phyloP scores from a whole-genome alignment of 2,888 invertebrate genomes.

The Machimus rusticus region DNA sequence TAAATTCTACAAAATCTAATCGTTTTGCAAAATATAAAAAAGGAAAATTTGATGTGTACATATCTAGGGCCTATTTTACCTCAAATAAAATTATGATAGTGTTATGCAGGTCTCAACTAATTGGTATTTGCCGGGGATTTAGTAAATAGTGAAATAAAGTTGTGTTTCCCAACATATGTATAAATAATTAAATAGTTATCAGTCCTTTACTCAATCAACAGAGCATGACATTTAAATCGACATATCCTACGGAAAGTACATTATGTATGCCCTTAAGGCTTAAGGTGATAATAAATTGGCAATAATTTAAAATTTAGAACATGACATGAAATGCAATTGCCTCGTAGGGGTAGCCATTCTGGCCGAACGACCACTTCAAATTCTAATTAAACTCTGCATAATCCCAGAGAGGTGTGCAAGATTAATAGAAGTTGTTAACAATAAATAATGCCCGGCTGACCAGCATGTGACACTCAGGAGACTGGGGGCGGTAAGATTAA shows the following conservation, averaged over 20 bases:
- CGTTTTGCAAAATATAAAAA: too few relatives aligned
- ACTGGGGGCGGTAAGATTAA: background rate
- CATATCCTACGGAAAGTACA: background rate
- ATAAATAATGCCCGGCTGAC: background rate
- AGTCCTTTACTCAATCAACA: background rate
- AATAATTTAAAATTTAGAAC: background rate
- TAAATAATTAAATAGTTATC: background rate
- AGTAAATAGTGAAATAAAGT: too few relatives aligned
- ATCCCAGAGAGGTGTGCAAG: background rate
- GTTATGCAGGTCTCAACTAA: too few relatives aligned
- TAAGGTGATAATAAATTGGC: background rate
- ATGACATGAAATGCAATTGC: background rate
- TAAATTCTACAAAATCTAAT: too few relatives aligned
- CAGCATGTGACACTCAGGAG: background rate
- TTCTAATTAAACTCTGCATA: background rate
- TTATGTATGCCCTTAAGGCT: background rate
- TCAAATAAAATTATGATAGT: too few relatives aligned
- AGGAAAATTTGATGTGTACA: too few relatives aligned
- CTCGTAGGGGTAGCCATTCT: background rate
- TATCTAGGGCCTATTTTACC: too few relatives aligned
- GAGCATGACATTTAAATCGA: background rate
- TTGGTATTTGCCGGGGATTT: too few relatives aligned
- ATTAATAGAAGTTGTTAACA: constrained; percentile 22
- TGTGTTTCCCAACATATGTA: background rate
- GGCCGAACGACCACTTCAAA: background rate